Percentiles rank a stretch among this genome's conserved stretches.
phyloP scores from a whole-genome alignment of 2,113 vertebrate species.

The Rhynchomys soricoides region DNA sequence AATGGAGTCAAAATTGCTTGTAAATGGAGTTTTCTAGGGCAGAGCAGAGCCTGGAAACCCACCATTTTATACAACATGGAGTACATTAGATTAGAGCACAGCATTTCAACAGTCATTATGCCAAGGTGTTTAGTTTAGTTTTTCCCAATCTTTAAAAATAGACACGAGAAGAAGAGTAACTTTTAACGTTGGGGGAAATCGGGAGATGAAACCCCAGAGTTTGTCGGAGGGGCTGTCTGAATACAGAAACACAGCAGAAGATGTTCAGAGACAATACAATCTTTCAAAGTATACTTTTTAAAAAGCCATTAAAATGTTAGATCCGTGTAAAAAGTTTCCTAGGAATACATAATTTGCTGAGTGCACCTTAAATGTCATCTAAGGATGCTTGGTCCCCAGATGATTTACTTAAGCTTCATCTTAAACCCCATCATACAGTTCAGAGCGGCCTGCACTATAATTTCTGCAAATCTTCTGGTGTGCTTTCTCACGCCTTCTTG shows the following conservation, averaged over 20 bases:
- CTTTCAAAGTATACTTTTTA: neutral
- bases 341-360: conserved; percentile 28
- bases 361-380: conserved; percentile 25
- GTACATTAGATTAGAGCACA: neutral
- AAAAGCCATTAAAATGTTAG: conserved; percentile 23
- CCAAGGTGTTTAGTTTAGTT: neutral
- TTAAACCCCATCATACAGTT: neutral
- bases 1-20: neutral
- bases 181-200: conserved; percentile 33
- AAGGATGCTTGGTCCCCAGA: neutral
- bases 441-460: neutral
- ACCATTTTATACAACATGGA: neutral
- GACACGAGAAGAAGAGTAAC: conserved; percentile 3
- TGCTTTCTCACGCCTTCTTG: neutral
- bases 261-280: neutral
- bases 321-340: neutral
- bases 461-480: neutral
- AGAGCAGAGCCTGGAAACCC: neutral
- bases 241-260: neutral
- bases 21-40: neutral
- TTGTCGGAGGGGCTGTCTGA: neutral
- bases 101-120: neutral
- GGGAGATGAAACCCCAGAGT: neutral
- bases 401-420: conserved; percentile 21
- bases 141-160: conserved; percentile 22